Percentiles rank a stretch among this genome's conserved stretches.
These are phyloP conservation scores for Macrochelys suwanniensis DNA, from an alignment of 2,797 vertebrate genomes.

Conservation along the genomic window DNA sequence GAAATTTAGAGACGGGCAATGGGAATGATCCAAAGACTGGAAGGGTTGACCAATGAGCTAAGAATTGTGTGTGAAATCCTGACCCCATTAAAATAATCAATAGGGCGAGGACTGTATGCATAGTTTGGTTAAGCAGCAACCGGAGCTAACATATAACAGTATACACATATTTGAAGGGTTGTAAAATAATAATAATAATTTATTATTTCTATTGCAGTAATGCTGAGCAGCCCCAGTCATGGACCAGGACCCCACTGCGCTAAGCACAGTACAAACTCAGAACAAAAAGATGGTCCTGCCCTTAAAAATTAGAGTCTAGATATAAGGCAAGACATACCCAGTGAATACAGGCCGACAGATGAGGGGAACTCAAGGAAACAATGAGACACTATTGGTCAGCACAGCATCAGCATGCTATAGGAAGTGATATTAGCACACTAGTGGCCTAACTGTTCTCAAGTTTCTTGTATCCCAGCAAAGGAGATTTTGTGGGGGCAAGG, in stretches of 20 bases:
- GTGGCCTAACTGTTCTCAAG: not conserved
- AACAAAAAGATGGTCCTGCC: not conserved
- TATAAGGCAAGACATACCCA: not conserved
- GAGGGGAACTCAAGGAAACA: not conserved
- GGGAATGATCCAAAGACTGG: not conserved
- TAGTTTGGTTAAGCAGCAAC: not conserved
- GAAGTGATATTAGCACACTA: not conserved
- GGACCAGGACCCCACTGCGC: not conserved
- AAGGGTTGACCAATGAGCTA: not conserved
- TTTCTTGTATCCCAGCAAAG: not conserved
- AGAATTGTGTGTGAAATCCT: not conserved
- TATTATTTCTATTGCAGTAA: not conserved
- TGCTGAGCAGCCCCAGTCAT: not conserved
- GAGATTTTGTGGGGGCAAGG: not conserved
- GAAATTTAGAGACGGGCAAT: not conserved
- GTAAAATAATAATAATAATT: not conserved
- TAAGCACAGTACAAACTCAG: not conserved
- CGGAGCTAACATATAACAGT: not conserved
- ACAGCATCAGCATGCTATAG: not conserved
- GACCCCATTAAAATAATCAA: not conserved
- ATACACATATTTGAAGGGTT: not conserved
- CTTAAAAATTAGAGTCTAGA: not conserved
- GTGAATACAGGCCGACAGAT: not conserved
- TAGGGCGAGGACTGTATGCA: fast-evolving
- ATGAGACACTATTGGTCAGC: not conserved